Evolutionary conservation across 2,113 vertebrate species (phyloP).

Genomic region (Onychostoma macrolepis): DNA sequence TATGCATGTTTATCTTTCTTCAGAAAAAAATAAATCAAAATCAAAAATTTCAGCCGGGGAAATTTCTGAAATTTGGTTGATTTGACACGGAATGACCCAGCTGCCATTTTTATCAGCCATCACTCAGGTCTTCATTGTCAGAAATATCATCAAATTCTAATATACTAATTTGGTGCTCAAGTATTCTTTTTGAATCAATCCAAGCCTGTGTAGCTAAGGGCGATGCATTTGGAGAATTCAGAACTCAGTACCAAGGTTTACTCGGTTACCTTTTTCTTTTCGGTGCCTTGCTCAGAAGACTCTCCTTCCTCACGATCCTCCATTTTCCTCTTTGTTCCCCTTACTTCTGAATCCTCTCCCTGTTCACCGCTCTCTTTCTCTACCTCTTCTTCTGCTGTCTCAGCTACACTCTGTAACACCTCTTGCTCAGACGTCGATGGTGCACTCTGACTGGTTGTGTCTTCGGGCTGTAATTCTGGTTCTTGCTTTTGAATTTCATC

Average conservation of each 20-base stretch:
- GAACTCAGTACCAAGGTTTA: neutral
- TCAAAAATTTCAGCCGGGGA: too few relatives aligned
- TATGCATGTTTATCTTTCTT: too few relatives aligned
- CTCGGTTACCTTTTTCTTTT: constrained; percentile 75
- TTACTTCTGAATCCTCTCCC: constrained; percentile 48
- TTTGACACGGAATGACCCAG: too few relatives aligned
- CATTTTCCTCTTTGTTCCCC: constrained; percentile 76
- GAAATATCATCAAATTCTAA: neutral
- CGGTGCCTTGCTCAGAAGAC: constrained; percentile 56
- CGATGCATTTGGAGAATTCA: neutral
- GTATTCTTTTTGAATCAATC: neutral
- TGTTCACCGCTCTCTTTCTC: constrained; percentile 37
- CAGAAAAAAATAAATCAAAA: too few relatives aligned
- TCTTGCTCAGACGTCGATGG: constrained; percentile 42
- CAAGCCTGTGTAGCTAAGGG: neutral
- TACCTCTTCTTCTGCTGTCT: constrained; percentile 37
- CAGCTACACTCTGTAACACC: neutral
- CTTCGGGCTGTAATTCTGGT: constrained; percentile 16
- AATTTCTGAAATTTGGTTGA: too few relatives aligned
- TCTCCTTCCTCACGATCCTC: constrained; percentile 58
- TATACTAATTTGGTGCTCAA: neutral
- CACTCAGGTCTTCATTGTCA: neutral
- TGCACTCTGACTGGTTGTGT: constrained; percentile 23
- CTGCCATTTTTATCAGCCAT: too few relatives aligned
- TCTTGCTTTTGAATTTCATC: neutral